phyloP scores from a whole-genome alignment of 2,888 invertebrate genomes.

The Notodonta dromedarius region DNA sequence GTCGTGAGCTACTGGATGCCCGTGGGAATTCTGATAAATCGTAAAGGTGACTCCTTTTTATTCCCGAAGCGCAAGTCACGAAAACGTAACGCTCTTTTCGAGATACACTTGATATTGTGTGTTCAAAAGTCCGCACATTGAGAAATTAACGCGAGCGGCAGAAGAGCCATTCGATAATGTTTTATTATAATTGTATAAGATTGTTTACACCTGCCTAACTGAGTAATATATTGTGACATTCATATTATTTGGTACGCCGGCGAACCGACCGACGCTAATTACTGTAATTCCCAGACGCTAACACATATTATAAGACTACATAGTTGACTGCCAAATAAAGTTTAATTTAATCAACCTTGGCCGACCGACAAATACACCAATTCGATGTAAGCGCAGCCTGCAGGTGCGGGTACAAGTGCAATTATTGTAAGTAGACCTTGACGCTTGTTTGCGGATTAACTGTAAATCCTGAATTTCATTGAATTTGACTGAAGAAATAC shows the following conservation, averaged over 20 bases:
- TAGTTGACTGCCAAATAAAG: background rate
- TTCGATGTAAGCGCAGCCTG: background rate
- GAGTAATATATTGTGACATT: background rate
- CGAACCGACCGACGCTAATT: background rate
- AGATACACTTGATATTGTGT: background rate
- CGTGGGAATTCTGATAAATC: constrained; percentile 9
- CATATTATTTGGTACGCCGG: background rate
- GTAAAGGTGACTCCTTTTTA: constrained; percentile 9
- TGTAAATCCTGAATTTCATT: too few relatives aligned
- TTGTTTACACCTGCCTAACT: background rate
- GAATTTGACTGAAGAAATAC: too few relatives aligned
- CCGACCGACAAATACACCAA: background rate
- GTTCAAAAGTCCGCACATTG: background rate
- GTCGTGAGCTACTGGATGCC: background rate
- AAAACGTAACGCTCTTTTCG: background rate
- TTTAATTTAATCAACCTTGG: background rate
- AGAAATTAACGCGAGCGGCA: background rate
- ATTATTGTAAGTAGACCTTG: too few relatives aligned
- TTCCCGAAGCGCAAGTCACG: background rate
- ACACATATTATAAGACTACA: background rate
- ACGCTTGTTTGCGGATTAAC: too few relatives aligned
- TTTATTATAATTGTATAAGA: background rate
- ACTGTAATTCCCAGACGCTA: background rate
- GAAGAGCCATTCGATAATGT: background rate
- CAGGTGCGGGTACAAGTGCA: too few relatives aligned